Evolutionary conservation across 2,113 vertebrate genomes (phyloP).

Genomic region (Eurystomus gularis): DNA sequence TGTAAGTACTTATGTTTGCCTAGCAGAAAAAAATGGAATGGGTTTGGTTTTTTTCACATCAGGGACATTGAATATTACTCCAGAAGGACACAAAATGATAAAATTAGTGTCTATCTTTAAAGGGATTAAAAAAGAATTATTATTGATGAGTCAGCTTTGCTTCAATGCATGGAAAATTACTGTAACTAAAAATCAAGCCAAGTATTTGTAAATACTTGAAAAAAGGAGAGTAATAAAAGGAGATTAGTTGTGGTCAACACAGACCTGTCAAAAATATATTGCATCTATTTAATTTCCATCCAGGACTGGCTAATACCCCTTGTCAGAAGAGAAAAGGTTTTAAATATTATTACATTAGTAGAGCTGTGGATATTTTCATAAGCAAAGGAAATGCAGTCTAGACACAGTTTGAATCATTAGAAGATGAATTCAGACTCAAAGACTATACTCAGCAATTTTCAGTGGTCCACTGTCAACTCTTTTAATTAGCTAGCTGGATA

Average conservation of each 20-base stretch:
- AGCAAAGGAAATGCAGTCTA: background rate
- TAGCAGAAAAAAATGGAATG: background rate
- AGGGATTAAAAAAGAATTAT: background rate
- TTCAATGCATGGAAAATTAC: slow-evolving; percentile 37
- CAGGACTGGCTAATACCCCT: background rate
- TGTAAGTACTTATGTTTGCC: background rate
- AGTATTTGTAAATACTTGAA: background rate
- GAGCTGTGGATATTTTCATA: background rate
- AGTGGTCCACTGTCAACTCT: background rate
- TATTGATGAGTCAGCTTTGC: background rate
- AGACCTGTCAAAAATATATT: background rate
- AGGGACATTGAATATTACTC: background rate
- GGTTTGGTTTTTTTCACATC: background rate
- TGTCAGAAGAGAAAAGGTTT: background rate
- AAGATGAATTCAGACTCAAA: background rate
- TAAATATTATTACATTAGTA: background rate
- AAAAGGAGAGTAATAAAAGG: background rate
- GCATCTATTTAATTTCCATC: background rate
- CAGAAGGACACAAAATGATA: background rate
- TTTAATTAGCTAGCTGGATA: background rate
- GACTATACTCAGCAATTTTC: background rate
- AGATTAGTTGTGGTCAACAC: background rate
- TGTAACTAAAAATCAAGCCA: background rate
- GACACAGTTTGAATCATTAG: background rate
- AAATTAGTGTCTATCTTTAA: background rate